Evolutionary conservation across 1,140 invertebrate genomes (phyloP), one percentile per base, ranked within the genome.

Genomic region (Bombus pyrosoma): DNA sequence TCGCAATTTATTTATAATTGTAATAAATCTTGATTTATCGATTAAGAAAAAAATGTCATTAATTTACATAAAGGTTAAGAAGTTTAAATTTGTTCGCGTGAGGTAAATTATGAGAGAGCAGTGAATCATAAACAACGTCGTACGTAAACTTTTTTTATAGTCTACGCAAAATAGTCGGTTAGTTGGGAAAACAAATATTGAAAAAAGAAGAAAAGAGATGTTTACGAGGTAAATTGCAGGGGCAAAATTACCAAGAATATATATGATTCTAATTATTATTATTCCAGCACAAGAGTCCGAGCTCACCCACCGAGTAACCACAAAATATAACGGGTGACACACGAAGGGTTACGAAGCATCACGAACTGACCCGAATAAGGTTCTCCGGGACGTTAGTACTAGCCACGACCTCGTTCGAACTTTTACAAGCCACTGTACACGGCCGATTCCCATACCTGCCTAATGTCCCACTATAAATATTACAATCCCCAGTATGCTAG

Each of bases 391-490:
- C 74, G 68, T 81, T 86, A 74, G 66, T 69, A 57, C n/a, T 68
- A 59, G 66, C 77, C 68, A 79, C 87, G 88, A 89, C 85, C 81
- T 89, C 84, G 76, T 86, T 80, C 59, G 71, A 76, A 86, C 80
- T 91, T 90, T 87, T 91, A 43, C 72, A 66, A 77, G 68, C 69
- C 72, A 73, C 81, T 86, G 77, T 87, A 89, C 62, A 89, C 39
- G 34, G 71, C 77, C 74, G 85, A 82, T 82, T 89, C 82, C 39
- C 68, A 73, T 86, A 80, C 62, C 82, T 84, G 84, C 64, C 76
- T 90, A 91, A 91, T 90, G 87, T 83, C 39, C 75, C 64, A 86
- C 87, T 87, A 91, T 89, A 91, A 91, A 91, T 91, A 91, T 91
- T 90, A 86, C 81, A 68, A 87, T 85, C 69, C 83, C 76, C 39